phyloP scores from a whole-genome alignment of 2,113 vertebrate species.

The Chitala chitala region DNA sequence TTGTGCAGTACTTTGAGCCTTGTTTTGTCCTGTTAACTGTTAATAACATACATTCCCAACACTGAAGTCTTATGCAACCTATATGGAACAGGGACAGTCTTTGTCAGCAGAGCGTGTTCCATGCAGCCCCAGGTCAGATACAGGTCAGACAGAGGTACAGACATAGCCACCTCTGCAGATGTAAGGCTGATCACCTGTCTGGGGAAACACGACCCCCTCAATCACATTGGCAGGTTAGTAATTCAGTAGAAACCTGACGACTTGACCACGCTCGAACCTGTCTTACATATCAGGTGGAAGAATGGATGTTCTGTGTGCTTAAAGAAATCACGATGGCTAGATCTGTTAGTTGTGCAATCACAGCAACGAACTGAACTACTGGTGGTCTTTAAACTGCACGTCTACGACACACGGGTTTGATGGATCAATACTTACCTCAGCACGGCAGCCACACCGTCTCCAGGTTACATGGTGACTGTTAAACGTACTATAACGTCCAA shows the following conservation, averaged over 20 bases:
- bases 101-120: background rate
- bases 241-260: background rate
- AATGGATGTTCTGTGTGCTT: background rate
- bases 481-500: background rate
- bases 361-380: background rate
- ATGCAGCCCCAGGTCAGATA: background rate
- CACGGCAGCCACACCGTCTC: background rate
- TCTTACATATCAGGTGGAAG: too few relatives aligned
- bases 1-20: background rate
- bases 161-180: background rate
- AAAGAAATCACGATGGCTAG: background rate
- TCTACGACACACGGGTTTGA: background rate
- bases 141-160: background rate
- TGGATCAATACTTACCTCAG: constrained; percentile 10
- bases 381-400: background rate
- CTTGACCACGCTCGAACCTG: background rate
- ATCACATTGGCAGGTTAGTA: background rate
- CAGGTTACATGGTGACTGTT: background rate
- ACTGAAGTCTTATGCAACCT: background rate
- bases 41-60: background rate
- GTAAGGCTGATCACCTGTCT: background rate
- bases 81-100: background rate
- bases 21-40: background rate
- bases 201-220: background rate
- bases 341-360: background rate